Base-by-base conservation (phyloP, 2,888 invertebrate genomes). In the Volucella inanis region DNA sequence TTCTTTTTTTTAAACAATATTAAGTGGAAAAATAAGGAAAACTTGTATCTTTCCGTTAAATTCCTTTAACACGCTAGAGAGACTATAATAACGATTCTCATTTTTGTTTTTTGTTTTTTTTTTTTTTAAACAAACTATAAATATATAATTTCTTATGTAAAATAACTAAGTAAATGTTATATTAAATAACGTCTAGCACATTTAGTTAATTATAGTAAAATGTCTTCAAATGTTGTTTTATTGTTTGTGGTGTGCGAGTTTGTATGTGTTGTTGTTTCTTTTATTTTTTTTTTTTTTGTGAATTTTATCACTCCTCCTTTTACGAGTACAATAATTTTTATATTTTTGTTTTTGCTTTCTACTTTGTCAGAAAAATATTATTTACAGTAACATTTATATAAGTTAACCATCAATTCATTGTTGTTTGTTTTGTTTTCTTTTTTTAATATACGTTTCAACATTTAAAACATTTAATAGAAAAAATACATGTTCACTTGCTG, bases 381-480 rank as follows among this genome's bases (percentile, higher is more conserved):
- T 85, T 76, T 85, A 85, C 85, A 85, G 81, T 67, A 80, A 80
- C 80, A 72, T 85, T 76, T 62, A 76, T 85, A 76, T 80, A 72
- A 84, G 62, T 85, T 76, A 80, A 80, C 80, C 65, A 85, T 80
- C 67, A 83, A 83, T 79, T 77, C 41, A 50, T 75, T 39, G 62
- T 62, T 64, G 41, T 55, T 67, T 55, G 49, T 41, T 61, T 76
- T 50, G 22, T 47, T 50, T 52, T 68, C 49, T 62, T 43, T 57
- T 74, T 70, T 49, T 31, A 6, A 31, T 6, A 31, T 31, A 31
- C 31, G 4, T 59, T 45, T 71, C n/a, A 85, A 85, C 71, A 80
- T 85, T 80, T 85, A 76, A 85, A 85, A 85, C 85, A 80, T 85
- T 85, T 76, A 85, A 80, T 85, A 85, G 75, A 85, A 85, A 85